Evolutionary conservation across 2,888 invertebrate genomes (phyloP).

Genomic region (Branchipolynoe longqiensis): DNA sequence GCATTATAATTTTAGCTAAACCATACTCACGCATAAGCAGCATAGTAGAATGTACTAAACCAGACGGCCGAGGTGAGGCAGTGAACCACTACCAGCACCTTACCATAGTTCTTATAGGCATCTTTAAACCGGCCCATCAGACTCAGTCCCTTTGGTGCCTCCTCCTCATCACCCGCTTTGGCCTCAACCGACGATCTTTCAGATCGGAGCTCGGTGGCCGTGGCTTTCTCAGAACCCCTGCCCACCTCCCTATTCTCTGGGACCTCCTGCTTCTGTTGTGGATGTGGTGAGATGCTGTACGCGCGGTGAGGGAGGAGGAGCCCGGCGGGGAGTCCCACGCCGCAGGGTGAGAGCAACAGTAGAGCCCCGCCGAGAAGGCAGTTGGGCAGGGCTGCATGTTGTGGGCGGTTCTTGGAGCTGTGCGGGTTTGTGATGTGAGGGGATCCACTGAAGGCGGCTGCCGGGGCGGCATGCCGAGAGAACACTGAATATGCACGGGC

Average conservation of each 20-base stretch:
- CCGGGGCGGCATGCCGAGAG: too few relatives aligned
- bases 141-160: constrained; percentile 83
- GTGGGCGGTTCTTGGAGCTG: too few relatives aligned
- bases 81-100: constrained; percentile 96
- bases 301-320: neutral
- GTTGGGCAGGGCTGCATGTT: neutral
- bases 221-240: neutral
- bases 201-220: neutral
- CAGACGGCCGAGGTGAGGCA: constrained; percentile 92
- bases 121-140: constrained; percentile 92
- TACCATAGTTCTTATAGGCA: constrained; percentile 98
- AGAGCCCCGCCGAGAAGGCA: too few relatives aligned
- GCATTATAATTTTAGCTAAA: too few relatives aligned
- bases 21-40: constrained; percentile 90
- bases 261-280: neutral
- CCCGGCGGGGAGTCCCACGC: neutral
- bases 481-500: neutral
- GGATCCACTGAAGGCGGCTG: too few relatives aligned
- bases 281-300: constrained; percentile 10
- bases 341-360: neutral
- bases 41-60: constrained; percentile 93
- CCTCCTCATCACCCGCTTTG: neutral
- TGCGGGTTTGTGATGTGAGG: too few relatives aligned
- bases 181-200: neutral
- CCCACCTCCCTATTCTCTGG: neutral